Evolutionary conservation across 2,797 vertebrate genomes (phyloP).

Genomic region (Chloroceryle inda): DNA sequence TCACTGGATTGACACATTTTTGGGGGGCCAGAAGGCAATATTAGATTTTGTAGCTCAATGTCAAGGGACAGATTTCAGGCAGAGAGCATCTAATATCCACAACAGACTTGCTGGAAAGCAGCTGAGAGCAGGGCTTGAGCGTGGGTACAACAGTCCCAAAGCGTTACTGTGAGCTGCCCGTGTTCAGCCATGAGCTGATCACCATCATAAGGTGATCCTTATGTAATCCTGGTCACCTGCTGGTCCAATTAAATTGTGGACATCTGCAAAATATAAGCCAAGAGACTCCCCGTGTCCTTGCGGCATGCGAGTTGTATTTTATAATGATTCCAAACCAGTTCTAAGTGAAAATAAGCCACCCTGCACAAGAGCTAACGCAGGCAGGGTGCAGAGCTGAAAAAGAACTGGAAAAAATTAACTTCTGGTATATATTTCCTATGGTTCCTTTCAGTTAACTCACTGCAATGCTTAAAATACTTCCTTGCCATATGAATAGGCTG

Average conservation of each 20-base stretch:
- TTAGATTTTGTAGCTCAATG: not conserved
- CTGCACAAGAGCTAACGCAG: not conserved
- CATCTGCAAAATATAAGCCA: constrained; percentile 58
- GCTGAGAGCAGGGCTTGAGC: not conserved
- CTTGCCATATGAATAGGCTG: constrained; percentile 72
- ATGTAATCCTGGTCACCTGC: constrained; percentile 49
- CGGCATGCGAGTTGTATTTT: not conserved
- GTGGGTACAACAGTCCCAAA: not conserved
- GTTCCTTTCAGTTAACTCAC: constrained; percentile 59
- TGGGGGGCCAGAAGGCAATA: not conserved
- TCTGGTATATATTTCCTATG: constrained; percentile 72
- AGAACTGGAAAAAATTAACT: constrained; percentile 80
- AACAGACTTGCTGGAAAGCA: not conserved
- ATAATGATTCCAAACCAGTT: constrained; percentile 23
- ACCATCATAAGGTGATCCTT: not conserved
- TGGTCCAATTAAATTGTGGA: constrained; percentile 38
- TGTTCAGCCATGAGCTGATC: not conserved
- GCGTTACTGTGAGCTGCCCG: not conserved
- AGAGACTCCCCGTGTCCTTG: constrained; percentile 40
- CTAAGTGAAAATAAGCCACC: constrained; percentile 49
- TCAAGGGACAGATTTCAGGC: not conserved
- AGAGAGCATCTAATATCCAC: not conserved
- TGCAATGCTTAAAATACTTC: constrained; percentile 50
- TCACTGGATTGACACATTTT: constrained; percentile 5
- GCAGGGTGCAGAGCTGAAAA: constrained; percentile 57